Percentiles rank a stretch among this genome's conserved stretches.
Conservation (phyloP, 2,888 invertebrate genomes). For the Plemyria rubiginata region DNA sequence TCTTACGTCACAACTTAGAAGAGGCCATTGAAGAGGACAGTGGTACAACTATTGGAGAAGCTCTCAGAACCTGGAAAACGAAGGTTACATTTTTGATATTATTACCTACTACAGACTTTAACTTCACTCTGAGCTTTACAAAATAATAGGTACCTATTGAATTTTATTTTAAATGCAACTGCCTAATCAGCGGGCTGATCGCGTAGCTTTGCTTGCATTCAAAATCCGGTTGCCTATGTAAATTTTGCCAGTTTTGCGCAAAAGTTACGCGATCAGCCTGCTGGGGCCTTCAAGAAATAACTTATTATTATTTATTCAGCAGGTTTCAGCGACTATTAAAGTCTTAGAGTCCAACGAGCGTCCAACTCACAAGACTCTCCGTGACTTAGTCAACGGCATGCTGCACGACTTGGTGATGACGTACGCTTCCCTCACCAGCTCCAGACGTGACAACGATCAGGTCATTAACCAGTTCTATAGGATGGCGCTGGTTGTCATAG, state of each 20-base stretch:
- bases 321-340: constrained; percentile 53
- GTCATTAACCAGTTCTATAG: constrained; percentile 53
- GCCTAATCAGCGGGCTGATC: too few species aligned
- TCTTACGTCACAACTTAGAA: constrained; percentile 54
- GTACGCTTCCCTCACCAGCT: constrained; percentile 53
- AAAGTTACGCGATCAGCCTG: too few species aligned
- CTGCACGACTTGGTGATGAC: constrained; percentile 56
- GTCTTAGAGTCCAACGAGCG: constrained; percentile 50
- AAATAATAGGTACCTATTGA: background rate
- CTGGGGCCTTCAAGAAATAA: background rate
- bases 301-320: constrained; percentile 6
- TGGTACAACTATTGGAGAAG: constrained; percentile 57
- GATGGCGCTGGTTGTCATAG: constrained; percentile 53
- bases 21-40: constrained; percentile 49
- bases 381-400: constrained; percentile 45
- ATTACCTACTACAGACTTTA: background rate
- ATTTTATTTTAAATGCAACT: too few species aligned
- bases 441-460: constrained; percentile 43
- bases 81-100: constrained; percentile 50
- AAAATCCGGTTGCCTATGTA: too few species aligned
- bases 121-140: background rate
- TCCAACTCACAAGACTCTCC: constrained; percentile 48
- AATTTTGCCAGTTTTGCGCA: too few species aligned
- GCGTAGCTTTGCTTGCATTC: too few species aligned
- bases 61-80: constrained; percentile 57